phyloP scores from a whole-genome alignment of 2,797 vertebrate genomes.

The Scarus forsteni region DNA sequence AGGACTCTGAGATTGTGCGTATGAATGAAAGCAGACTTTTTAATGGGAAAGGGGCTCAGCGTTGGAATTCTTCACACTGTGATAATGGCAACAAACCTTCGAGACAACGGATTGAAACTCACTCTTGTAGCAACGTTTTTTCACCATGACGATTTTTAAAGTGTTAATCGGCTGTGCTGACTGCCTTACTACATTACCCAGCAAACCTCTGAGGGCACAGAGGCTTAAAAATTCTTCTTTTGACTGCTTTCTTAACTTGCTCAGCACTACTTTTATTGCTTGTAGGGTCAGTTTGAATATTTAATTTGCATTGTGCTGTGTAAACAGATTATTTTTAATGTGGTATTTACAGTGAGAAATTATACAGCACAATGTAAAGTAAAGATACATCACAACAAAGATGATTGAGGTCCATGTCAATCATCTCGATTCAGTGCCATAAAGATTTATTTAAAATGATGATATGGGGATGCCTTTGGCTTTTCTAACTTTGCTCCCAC shows the following conservation, averaged over 20 bases:
- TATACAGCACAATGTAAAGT: conserved; percentile 60
- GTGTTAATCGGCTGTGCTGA: conserved; percentile 68
- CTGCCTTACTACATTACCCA: conserved; percentile 79
- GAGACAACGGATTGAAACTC: conserved; percentile 50
- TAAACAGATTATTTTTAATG: conserved; percentile 60
- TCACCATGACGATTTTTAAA: conserved; percentile 65
- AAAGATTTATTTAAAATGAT: conserved; percentile 59
- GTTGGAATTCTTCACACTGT: conserved; percentile 72
- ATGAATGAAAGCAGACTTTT: conserved; percentile 45
- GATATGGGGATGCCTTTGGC: conserved; percentile 42
- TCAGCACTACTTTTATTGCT: conserved; percentile 39
- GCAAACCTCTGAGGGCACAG: conserved; percentile 58
- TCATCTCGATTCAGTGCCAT: conserved; percentile 76
- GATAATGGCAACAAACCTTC: conserved; percentile 65
- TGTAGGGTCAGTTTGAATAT: conserved; percentile 42
- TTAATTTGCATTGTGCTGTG: conserved; percentile 67
- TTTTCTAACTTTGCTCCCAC: conserved; percentile 22
- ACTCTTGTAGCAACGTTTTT: conserved; percentile 78
- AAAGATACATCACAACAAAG: conserved; percentile 19
- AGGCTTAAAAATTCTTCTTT: conserved; percentile 48
- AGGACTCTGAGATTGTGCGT: conserved; percentile 12
- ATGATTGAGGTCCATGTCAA: conserved; percentile 39
- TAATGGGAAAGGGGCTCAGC: conserved; percentile 33
- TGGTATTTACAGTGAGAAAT: conserved; percentile 52
- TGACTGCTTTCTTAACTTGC: conserved; percentile 41